Base-by-base conservation (phyloP, 2,113 vertebrate genomes). In the Pomatorhinus ruficollis region DNA sequence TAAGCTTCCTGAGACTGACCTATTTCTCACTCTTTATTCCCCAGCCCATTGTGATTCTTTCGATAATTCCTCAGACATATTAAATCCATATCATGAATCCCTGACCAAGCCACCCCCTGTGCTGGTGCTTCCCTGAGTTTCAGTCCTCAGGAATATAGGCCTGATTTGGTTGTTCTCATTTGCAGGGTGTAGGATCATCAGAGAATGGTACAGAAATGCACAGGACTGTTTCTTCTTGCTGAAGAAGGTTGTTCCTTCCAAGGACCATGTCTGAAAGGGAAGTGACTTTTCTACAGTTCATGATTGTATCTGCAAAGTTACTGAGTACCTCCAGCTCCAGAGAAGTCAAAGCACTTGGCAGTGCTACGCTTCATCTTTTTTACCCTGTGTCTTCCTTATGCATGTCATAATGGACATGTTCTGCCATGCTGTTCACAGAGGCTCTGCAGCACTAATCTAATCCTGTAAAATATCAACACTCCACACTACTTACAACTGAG, bases 311-410 rank as follows among this genome's bases (percentile, higher is more conserved):
- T 53, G 33, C 47, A 15, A 69, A 83, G 35, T 30, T 47, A 37
- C 49, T 68, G 53, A 68, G 39, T 49, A 47, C 18, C 57, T 66
- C n/a, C 21, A 72, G 27, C 14, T 82, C 27, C 40, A 85, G 12
- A 40, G 12, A 83, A 50, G 31, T 53, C 37, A 72, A 74, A 91
- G 28, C 17, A 87, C 8, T 57, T 61, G 9, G 45, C 31, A 53
- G 31, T 17, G 31, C 78, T 40, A 17, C 7, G 11, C 28, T 74
- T 89, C 7, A 30, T 30, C 17, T 21, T 64, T 91, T 68, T 85
- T 16, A 65, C 14, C 9, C 44, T 82, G 5, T 2, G 0, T 66
- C 37, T 74, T 65, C 28, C n/a, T 47, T 78, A 33, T 0, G 0
- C 30, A 54, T 15, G 8, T 50, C 39, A 28, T 56, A 81, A 70